Base-by-base conservation (phyloP, 2,113 vertebrate species). In the Trochalopteron elliotii region DNA sequence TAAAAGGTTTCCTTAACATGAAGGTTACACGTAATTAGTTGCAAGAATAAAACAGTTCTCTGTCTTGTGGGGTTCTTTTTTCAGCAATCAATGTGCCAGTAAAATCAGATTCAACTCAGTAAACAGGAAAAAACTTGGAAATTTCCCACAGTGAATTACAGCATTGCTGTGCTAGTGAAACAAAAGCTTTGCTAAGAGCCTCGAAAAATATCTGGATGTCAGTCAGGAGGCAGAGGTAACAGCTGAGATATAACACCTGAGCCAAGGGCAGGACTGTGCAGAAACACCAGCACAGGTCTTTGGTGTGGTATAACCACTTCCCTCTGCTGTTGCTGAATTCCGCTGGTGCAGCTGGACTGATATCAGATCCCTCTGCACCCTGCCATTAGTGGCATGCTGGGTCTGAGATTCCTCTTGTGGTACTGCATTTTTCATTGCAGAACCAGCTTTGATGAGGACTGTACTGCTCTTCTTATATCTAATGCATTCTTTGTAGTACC, bases 1-100 rank as follows among this genome's bases (percentile, higher is more conserved):
- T 94, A 93, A 88, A 59, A 94, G 37, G 25, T 85, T 92, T 59
- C 25, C 55, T 90, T 83, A 94, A 89, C 53, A 1, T 87, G 63
- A 71, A 75, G 52, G 28, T 45, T 93, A 65, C 25, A 64, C 37
- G 17, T 70, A 94, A 67, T 95, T 95, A 94, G 42, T 88, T 92
- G 64, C 19, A 78, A 69, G 35, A 76, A 50, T 40, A 74, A 90
- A 69, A 89, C 52, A 57, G 14, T 67, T 75, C 27, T 74, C 85
- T 72, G 35, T 84, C 72, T 92, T 61, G 22, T 31, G 50, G 15
- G 4, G 0, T 19, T 65, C 89, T 78, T 57, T 28, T 55, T 28
- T 3, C 65, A 83, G 17, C 65, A 74, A 31, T 81, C 15, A 49
- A 9, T 80, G 16, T 76, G 56, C 44, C 64, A 79, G 39, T 91